These are phyloP conservation scores for Anguilla japonica DNA, from an alignment of 2,113 vertebrate species.

Conservation along the genomic window DNA sequence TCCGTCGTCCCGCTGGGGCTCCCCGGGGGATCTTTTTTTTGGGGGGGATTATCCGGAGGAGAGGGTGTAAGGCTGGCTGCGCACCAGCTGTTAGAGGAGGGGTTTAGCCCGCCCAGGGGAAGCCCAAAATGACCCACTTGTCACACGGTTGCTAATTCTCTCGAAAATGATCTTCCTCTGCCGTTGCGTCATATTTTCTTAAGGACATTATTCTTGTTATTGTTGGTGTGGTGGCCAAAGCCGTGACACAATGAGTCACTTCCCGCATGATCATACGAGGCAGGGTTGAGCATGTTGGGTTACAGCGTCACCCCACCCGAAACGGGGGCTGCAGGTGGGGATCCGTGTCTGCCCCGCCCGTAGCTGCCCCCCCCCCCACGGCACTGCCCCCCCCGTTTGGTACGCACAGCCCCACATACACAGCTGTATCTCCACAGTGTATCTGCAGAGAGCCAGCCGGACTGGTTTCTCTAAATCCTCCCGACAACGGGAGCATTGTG, in stretches of 20 bases:
- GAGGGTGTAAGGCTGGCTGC: background rate
- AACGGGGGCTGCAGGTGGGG: background rate
- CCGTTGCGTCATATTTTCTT: background rate
- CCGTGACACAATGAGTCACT: background rate
- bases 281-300: background rate
- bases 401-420: background rate
- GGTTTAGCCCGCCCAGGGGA: background rate
- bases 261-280: background rate
- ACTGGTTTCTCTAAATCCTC: background rate
- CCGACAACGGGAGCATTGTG: background rate
- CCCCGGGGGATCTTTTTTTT: background rate
- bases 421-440: background rate
- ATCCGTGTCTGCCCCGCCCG: background rate
- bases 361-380: too few relatives aligned
- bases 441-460: background rate
- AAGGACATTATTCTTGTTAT: background rate
- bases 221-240: background rate
- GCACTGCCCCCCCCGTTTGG: background rate
- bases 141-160: background rate
- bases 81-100: constrained; percentile 18
- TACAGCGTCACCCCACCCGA: background rate
- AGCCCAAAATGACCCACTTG: background rate
- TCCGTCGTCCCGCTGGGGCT: background rate
- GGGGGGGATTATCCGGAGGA: constrained; percentile 10
- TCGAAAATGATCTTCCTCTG: background rate